Conservation (phyloP, 2,113 vertebrate genomes). For the Hydropotes inermis region DNA sequence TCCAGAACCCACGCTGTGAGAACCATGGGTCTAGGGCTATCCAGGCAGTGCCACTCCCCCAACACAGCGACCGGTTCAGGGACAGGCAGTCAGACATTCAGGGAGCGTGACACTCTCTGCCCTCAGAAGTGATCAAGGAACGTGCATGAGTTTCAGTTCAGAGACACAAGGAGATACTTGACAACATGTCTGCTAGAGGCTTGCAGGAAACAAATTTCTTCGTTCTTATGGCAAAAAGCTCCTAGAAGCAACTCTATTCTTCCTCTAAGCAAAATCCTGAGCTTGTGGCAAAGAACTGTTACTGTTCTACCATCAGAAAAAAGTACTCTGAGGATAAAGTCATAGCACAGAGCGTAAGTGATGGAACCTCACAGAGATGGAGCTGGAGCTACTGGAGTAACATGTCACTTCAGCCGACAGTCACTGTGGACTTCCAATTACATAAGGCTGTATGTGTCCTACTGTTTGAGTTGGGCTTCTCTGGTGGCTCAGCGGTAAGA, state of each 20-base stretch:
- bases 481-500: not conserved
- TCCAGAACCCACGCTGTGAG: not conserved
- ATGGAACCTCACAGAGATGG: not conserved
- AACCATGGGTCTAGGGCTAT: not conserved
- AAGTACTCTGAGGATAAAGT: not conserved
- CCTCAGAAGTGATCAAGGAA: not conserved
- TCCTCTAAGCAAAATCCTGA: not conserved
- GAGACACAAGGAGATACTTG: not conserved
- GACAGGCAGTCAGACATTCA: not conserved
- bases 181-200: not conserved
- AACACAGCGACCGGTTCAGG: not conserved
- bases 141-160: not conserved
- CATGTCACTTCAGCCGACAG: not conserved
- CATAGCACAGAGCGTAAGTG: not conserved
- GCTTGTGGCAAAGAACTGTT: not conserved
- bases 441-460: not conserved
- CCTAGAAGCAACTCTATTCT: not conserved
- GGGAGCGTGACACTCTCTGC: not conserved
- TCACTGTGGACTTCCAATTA: not conserved
- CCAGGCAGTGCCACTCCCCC: not conserved
- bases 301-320: not conserved
- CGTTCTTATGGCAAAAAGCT: not conserved
- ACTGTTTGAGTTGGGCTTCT: not conserved
- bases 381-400: not conserved
- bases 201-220: not conserved